These are phyloP conservation scores for Hylaeus anthracinus DNA, from an alignment of 1,140 invertebrate species.

Conservation along the genomic window DNA sequence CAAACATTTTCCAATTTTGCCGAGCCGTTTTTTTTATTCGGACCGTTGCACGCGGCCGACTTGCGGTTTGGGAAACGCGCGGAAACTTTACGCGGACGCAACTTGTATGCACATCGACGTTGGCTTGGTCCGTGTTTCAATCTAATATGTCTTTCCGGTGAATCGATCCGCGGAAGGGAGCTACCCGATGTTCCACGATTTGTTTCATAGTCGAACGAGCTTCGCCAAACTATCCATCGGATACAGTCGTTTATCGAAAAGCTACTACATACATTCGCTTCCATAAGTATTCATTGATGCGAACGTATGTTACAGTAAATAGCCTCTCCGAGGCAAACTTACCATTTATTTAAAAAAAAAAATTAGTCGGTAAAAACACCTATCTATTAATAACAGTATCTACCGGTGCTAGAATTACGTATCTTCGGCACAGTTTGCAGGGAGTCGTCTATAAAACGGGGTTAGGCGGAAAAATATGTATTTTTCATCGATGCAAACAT, in stretches of 20 bases:
- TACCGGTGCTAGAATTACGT: background rate
- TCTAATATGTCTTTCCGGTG: background rate
- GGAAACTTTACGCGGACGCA: background rate
- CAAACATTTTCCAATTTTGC: constrained; percentile 16
- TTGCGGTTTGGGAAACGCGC: too few species aligned
- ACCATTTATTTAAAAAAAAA: too few species aligned
- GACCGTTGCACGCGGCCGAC: too few species aligned
- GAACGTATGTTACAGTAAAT: too few species aligned
- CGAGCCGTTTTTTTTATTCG: background rate
- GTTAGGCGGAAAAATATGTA: background rate
- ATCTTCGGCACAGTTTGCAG: background rate
- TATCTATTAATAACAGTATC: too few species aligned
- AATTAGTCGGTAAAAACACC: too few species aligned
- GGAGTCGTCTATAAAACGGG: background rate
- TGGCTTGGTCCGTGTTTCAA: background rate
- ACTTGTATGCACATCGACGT: background rate
- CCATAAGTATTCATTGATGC: background rate
- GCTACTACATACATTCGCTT: background rate
- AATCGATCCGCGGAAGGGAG: background rate
- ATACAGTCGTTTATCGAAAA: background rate
- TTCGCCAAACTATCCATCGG: background rate
- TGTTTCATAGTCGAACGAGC: background rate
- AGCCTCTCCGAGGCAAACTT: too few species aligned
- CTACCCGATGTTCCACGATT: background rate
- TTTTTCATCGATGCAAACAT: constrained; percentile 18